Evolutionary conservation across 2,797 vertebrate species (phyloP).

Genomic region (Tokudaia tokunoshimensis): DNA sequence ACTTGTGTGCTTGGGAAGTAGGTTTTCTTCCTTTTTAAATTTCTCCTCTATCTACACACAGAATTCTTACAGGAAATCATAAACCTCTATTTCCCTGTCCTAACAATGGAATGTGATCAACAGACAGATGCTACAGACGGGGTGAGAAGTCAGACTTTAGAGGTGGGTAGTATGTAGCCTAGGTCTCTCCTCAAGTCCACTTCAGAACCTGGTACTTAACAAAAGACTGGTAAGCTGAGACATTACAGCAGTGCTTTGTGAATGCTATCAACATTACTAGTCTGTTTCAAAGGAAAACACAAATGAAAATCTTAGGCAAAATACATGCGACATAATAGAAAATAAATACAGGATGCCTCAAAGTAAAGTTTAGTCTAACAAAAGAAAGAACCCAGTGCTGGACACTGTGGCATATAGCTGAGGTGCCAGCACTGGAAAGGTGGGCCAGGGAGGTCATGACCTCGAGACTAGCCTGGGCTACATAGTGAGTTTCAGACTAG

Average conservation of each 20-base stretch:
- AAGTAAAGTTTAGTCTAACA: constrained; percentile 36
- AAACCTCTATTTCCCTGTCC: constrained; percentile 11
- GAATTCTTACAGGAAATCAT: constrained; percentile 37
- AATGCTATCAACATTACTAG: constrained; percentile 34
- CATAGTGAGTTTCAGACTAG: background rate
- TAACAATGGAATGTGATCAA: background rate
- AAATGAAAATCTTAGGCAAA: constrained; percentile 40
- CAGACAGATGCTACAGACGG: background rate
- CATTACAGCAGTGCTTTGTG: background rate
- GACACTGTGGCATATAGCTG: background rate
- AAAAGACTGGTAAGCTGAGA: constrained; percentile 22
- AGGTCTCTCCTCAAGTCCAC: background rate
- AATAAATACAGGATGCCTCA: background rate
- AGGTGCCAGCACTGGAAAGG: background rate
- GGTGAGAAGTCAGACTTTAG: background rate
- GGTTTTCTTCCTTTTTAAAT: background rate
- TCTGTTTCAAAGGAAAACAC: constrained; percentile 41
- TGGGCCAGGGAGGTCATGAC: background rate
- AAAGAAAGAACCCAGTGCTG: background rate
- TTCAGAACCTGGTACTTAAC: background rate
- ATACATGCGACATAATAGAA: background rate
- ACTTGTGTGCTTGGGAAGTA: constrained; percentile 19
- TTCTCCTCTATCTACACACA: background rate
- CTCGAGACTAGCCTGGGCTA: background rate
- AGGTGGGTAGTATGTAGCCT: background rate